phyloP scores from a whole-genome alignment of 2,888 invertebrate species.

The Apotomis betuletana region DNA sequence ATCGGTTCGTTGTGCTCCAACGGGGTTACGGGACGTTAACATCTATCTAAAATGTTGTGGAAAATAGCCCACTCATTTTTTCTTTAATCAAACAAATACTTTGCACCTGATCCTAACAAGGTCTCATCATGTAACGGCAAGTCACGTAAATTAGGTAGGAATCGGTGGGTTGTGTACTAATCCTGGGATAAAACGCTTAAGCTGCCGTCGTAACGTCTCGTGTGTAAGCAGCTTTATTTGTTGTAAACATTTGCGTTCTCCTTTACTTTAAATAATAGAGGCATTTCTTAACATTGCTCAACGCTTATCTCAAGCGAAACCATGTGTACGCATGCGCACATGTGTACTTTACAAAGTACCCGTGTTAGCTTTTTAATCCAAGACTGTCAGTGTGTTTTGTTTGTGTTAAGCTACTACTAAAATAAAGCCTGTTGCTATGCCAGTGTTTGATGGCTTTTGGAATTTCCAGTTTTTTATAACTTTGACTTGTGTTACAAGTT shows the following conservation, averaged over 20 bases:
- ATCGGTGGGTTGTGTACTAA: constrained; percentile 77
- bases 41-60: neutral
- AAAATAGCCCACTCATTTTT: neutral
- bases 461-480: too few relatives aligned
- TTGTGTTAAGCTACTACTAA: neutral
- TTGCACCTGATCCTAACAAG: constrained; percentile 70
- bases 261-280: constrained; percentile 62
- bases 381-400: neutral
- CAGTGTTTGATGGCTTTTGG: too few relatives aligned
- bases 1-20: too few relatives aligned
- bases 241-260: constrained; percentile 66
- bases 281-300: constrained; percentile 52
- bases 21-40: too few relatives aligned
- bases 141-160: constrained; percentile 78
- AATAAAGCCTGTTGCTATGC: too few relatives aligned
- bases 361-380: constrained; percentile 17
- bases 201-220: constrained; percentile 69
- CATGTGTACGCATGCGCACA: neutral
- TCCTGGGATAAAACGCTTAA: constrained; percentile 77
- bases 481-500: too few relatives aligned
- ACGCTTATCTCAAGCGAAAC: constrained; percentile 32
- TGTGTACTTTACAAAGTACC: constrained; percentile 7
- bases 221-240: constrained; percentile 75
- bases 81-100: constrained; percentile 41
- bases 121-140: constrained; percentile 70